Percentiles rank a stretch among this genome's conserved stretches.
phyloP scores from a whole-genome alignment of 2,888 invertebrate species.

The Agapetus fuscipes region DNA sequence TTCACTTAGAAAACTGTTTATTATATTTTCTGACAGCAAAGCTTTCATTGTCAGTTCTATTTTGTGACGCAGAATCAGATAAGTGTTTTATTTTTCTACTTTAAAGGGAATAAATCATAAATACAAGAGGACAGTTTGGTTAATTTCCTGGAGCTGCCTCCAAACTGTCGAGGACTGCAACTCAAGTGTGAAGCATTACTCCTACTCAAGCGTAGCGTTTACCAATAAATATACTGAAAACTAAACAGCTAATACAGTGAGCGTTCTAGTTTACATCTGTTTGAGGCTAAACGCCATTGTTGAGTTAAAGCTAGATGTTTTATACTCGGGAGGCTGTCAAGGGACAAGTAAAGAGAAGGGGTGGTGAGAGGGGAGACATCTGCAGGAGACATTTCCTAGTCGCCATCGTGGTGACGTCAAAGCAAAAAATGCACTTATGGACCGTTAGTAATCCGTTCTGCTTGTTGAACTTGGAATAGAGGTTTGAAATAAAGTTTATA shows the following conservation, averaged over 20 bases:
- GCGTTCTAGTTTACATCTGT: too few relatives aligned
- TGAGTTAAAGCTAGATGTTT: too few relatives aligned
- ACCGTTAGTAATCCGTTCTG: constrained; percentile 9
- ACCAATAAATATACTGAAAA: too few relatives aligned
- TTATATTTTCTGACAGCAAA: constrained; percentile 3
- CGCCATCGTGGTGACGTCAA: background rate
- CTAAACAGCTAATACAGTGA: too few relatives aligned
- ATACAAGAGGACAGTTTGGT: constrained; percentile 7
- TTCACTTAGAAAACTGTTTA: too few relatives aligned
- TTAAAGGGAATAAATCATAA: constrained; percentile 13
- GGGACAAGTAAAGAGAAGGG: background rate
- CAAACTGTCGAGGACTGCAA: constrained; percentile 4
- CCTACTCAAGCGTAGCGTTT: too few relatives aligned
- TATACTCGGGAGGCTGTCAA: too few relatives aligned
- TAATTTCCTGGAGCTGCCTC: constrained; percentile 14
- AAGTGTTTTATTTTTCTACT: constrained; percentile 4
- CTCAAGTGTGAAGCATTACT: too few relatives aligned
- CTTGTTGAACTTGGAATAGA: too few relatives aligned
- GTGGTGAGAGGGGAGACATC: constrained; percentile 1
- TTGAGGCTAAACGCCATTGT: too few relatives aligned
- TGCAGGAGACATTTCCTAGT: constrained; percentile 2
- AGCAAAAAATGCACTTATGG: constrained; percentile 4
- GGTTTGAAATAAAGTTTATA: too few relatives aligned
- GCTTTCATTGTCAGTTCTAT: background rate
- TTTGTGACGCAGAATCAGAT: constrained; percentile 4